A percentile compares a stretch with the other conserved stretches of the same genome.
Evolutionary conservation across 1,140 invertebrate species (phyloP).

Genomic region (Hyles vespertilio): DNA sequence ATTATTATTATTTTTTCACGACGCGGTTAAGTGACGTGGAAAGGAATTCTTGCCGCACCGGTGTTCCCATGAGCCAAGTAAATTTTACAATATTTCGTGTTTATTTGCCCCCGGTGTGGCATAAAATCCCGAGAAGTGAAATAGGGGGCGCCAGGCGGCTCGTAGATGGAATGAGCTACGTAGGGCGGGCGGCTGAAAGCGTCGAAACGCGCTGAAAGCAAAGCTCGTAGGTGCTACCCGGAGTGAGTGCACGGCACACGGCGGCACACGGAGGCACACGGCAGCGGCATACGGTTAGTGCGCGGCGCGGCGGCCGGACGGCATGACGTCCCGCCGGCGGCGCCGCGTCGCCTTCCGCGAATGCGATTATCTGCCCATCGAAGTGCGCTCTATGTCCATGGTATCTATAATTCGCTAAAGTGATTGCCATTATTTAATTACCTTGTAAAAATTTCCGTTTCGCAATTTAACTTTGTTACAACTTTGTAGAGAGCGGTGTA

Average conservation of each 20-base stretch:
- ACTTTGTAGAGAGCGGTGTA: too few relatives aligned
- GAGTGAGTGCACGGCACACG: not conserved
- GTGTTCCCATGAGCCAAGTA: not conserved
- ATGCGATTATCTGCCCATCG: conserved; percentile 68
- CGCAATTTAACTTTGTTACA: too few relatives aligned
- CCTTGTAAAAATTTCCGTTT: too few relatives aligned
- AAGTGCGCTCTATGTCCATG: conserved; percentile 68
- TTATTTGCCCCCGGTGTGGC: conserved; percentile 11
- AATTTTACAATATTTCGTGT: conserved; percentile 18
- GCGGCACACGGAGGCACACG: not conserved
- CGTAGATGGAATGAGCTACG: conserved; percentile 15
- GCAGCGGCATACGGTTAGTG: conserved; percentile 24
- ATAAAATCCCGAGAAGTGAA: conserved; percentile 22
- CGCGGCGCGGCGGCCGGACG: conserved; percentile 44
- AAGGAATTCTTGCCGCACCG: too few relatives aligned
- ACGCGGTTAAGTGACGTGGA: too few relatives aligned
- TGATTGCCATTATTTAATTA: too few relatives aligned
- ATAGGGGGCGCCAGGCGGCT: conserved; percentile 15
- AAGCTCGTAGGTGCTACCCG: not conserved
- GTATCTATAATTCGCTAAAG: conserved; percentile 28
- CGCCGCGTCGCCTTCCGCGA: conserved; percentile 67
- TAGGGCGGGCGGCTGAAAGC: conserved; percentile 12
- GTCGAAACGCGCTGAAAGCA: not conserved
- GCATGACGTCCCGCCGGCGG: conserved; percentile 58
- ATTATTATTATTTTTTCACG: too few relatives aligned